Evolutionary conservation across 2,797 vertebrate species (phyloP), one percentile per base, ranked within the genome.

Genomic region (Ptychadena robeensis): DNA sequence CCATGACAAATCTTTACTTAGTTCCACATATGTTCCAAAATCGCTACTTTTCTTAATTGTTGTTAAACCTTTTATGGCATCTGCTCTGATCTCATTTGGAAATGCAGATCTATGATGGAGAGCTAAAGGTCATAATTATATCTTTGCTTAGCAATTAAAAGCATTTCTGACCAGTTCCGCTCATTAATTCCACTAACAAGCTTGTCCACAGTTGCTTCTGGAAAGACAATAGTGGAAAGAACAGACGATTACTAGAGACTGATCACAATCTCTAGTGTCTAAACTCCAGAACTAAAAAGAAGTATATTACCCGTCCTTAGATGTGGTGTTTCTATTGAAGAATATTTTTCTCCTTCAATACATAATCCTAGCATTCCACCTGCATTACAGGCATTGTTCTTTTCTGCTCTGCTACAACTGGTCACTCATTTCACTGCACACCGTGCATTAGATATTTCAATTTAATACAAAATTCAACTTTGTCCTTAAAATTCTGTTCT

Each of bases 141-240:
- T 87, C 37, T 92, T 88, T 88, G 88, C 89, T 89, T 92, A 86
- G 91, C 92, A 92, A 93, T 94, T 94, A 93, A 93, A 93, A 89
- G 92, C 94, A 93, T 92, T 92, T 92, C 91, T 93, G 93, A 94
- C 94, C 92, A 93, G 93, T 94, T 94, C 92, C 92, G 93, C 91
- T 90, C 94, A 94, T 93, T 94, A 93, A 93, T 94, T 92, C 90
- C 89, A 88, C 91, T 94, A 93, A 94, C 91, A 93, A 92, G 92
- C 93, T 94, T 94, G 92, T 94, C 93, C 93, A 93, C 77, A 90
- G 91, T 92, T 88, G 89, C 91, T 93, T 94, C 92, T 94, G 92
- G 91, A 91, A 90, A 94, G 93, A 93, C 94, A 70, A 34, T 61
- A 93, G 91, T 93, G 90, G 87, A 90, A 90, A 89, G 89, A 91